A percentile compares a stretch with the other conserved stretches of the same genome.
Conservation (phyloP, 2,888 invertebrate species). For the Blastobasis adustella region DNA sequence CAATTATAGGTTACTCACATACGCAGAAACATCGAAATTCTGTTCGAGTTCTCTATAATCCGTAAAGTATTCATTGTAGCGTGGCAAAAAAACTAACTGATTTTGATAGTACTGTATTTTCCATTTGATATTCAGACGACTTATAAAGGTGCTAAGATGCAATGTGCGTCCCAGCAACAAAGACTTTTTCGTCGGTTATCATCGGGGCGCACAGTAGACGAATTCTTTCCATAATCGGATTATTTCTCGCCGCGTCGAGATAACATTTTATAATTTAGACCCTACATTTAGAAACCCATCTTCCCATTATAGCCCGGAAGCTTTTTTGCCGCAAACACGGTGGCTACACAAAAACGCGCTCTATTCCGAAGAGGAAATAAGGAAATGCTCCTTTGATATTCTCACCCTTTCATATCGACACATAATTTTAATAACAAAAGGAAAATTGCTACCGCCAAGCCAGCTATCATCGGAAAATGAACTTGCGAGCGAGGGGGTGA, state of each 20-base stretch:
- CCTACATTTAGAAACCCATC: background rate
- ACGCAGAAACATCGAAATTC: too few relatives aligned
- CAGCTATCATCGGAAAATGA: conserved; percentile 46
- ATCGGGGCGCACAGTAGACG: background rate
- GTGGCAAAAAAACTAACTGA: too few relatives aligned
- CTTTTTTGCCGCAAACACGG: background rate
- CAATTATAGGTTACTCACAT: too few relatives aligned
- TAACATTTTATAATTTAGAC: background rate
- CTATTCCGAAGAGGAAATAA: conserved; percentile 44
- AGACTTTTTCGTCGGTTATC: too few relatives aligned
- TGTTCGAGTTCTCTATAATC: too few relatives aligned
- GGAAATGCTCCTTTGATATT: conserved; percentile 36
- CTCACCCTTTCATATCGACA: conserved; percentile 29
- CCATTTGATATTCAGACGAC: too few relatives aligned
- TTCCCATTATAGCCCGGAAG: background rate
- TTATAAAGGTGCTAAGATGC: too few relatives aligned
- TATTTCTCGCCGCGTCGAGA: background rate
- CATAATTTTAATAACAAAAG: conserved; percentile 45
- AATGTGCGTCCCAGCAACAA: too few relatives aligned
- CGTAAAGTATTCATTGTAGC: too few relatives aligned
- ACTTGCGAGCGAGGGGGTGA: conserved; percentile 37
- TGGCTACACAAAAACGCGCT: conserved; percentile 23
- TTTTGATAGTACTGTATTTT: too few relatives aligned
- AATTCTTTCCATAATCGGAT: conserved; percentile 16
- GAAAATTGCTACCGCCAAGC: conserved; percentile 59